phyloP scores from a whole-genome alignment of 2,113 vertebrate genomes.

The Leptocoma aspasia region DNA sequence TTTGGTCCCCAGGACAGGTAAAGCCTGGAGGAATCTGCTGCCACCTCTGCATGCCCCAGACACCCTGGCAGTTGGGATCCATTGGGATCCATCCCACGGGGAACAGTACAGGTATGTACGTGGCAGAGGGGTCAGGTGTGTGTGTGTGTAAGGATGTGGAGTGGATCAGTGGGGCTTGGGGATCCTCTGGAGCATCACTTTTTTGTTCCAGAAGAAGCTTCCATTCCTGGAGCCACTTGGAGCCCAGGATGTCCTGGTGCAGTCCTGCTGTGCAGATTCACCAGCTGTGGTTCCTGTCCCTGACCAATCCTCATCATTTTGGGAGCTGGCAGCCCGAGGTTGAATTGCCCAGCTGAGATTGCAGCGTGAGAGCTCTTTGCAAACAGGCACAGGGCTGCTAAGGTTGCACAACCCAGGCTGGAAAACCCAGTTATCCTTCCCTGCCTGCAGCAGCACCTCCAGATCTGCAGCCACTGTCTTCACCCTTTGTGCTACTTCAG shows the following conservation, averaged over 20 bases:
- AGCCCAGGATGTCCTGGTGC: rapidly evolving
- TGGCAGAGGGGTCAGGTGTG: not conserved
- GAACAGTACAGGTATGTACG: rapidly evolving
- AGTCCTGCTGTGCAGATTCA: not conserved
- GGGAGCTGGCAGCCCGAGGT: not conserved
- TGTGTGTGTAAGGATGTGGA: not conserved
- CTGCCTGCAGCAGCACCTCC: not conserved
- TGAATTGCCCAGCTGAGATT: not conserved
- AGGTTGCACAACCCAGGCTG: rapidly evolving
- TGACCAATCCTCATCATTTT: not conserved
- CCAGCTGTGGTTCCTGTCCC: not conserved
- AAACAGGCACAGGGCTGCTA: not conserved
- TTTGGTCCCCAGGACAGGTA: not conserved
- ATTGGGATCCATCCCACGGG: rapidly evolving
- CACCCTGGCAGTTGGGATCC: not conserved
- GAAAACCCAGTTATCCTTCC: not conserved
- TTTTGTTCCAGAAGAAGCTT: rapidly evolving
- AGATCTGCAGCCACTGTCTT: not conserved
- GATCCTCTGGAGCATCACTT: not conserved
- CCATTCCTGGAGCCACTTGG: not conserved
- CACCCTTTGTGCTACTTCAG: not conserved
- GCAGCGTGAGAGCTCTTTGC: not conserved
- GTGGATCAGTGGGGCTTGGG: not conserved
- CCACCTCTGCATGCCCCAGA: not conserved
- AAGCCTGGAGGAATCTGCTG: not conserved